Percentiles rank a stretch among this genome's conserved stretches.
phyloP scores from a whole-genome alignment of 2,888 invertebrate genomes.

The Heliconius charithonia region DNA sequence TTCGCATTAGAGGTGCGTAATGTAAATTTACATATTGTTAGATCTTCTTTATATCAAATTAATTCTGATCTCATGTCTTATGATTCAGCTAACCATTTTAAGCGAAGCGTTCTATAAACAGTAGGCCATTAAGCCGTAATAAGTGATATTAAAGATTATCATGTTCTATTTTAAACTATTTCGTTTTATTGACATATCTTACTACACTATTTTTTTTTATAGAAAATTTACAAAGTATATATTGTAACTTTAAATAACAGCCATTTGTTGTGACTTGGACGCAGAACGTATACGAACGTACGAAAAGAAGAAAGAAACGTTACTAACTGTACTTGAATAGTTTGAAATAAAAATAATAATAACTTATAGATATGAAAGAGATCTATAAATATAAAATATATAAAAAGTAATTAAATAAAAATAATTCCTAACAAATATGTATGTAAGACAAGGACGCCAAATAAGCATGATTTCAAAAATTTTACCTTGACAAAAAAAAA shows the following conservation, averaged over 20 bases:
- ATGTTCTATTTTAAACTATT: not conserved
- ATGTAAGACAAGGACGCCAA: not conserved
- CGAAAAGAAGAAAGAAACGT: too few species aligned
- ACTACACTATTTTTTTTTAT: not conserved
- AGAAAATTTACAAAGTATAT: too few species aligned
- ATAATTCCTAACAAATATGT: not conserved
- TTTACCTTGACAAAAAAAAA: constrained; percentile 27
- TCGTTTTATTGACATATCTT: not conserved
- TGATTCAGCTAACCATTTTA: constrained; percentile 67
- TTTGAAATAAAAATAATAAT: too few species aligned
- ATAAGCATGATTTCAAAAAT: not conserved
- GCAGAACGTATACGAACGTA: too few species aligned
- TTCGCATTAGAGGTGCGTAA: constrained; percentile 13
- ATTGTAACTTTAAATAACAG: too few species aligned
- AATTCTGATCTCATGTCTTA: constrained; percentile 65
- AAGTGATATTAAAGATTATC: constrained; percentile 29
- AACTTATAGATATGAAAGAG: too few species aligned
- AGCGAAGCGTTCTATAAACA: constrained; percentile 42
- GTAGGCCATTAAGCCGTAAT: constrained; percentile 18
- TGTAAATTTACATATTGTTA: constrained; percentile 17
- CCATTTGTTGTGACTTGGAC: too few species aligned
- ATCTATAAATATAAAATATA: not conserved
- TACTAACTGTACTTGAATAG: too few species aligned
- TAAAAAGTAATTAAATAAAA: not conserved
- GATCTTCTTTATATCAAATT: constrained; percentile 35